Base-by-base conservation (phyloP, 1,140 invertebrate species). In the Vollenhovia emeryi region DNA sequence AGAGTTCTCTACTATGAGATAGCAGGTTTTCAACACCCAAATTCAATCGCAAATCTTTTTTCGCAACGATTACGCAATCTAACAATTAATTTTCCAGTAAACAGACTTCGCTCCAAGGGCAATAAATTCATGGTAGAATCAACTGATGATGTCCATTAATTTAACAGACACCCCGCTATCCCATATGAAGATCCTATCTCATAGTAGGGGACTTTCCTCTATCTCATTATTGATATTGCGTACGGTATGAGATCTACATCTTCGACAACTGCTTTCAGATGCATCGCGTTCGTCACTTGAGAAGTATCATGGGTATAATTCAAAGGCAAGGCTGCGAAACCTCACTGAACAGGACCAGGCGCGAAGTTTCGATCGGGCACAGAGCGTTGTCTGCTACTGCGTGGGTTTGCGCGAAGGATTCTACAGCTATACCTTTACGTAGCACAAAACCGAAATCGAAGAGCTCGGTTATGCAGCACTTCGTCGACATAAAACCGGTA, bases 401-500 rank as follows among this genome's bases (percentile, higher is more conserved):
- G 15, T 43, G 9, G 21, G 5, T 27, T 60, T 8, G 7, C 43
- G 7, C 75, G 1, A 3, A 68, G 43, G 36, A 82, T 18, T 9
- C 73, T 48, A 21, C 74, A 68, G 79, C 92, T 36, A 89, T 68
- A 66, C 55, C 96, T n/a, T 87, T 96, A 50, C 93, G 95, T 83
- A 95, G 91, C 85, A 94, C 87, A 84, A 96, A 96, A 92, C 89
- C 94, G 52, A 96, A 96, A 92, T 95, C 96, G 21, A 88, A 88
- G 5, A 91, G 71, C 91, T 82, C 84, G n/a, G n/a, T n/a, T n/a
- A n/a, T 94, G 0, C 96, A 97, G 93, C 95, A 95, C 92, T 97
- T 97, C 92, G 95, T 97, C 11, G 97, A 98, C 94, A 95, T 96
- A 0, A 97, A 96, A 92, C 93, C 95, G 89, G 94, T 95, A 85